Evolutionary conservation across 1,140 invertebrate species (phyloP).

Genomic region (Whitmania pigra): DNA sequence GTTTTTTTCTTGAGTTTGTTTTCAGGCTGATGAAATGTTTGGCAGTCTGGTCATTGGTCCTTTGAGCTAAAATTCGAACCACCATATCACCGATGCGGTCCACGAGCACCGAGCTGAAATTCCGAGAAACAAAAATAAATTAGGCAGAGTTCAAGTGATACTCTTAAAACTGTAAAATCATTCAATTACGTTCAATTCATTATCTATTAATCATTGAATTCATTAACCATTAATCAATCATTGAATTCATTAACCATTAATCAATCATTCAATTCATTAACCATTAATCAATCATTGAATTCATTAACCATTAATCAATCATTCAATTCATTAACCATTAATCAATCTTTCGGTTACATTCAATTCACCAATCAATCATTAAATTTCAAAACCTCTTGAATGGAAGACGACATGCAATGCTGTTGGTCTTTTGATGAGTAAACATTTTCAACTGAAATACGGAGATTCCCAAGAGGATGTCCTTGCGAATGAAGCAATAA

Average conservation of each 20-base stretch:
- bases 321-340: too few species aligned
- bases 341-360: too few species aligned
- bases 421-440: slow-evolving; percentile 62
- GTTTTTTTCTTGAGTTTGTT: slow-evolving; percentile 53
- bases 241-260: too few species aligned
- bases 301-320: too few species aligned
- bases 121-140: slow-evolving; percentile 75
- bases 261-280: too few species aligned
- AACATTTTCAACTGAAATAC: slow-evolving; percentile 93
- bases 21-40: slow-evolving; percentile 98
- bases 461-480: slow-evolving; percentile 87
- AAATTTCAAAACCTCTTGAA: not conserved
- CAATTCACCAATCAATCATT: too few species aligned
- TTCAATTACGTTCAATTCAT: too few species aligned
- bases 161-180: not conserved
- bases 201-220: too few species aligned
- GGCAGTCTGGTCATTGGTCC: slow-evolving; percentile 96
- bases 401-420: not conserved
- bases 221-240: too few species aligned
- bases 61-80: slow-evolving; percentile 85
- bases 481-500: slow-evolving; percentile 93
- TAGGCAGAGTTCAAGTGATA: not conserved
- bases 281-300: too few species aligned
- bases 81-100: slow-evolving; percentile 99
- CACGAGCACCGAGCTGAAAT: slow-evolving; percentile 90